Conservation (phyloP, 2,797 vertebrate species). For the Echiichthys vipera region DNA sequence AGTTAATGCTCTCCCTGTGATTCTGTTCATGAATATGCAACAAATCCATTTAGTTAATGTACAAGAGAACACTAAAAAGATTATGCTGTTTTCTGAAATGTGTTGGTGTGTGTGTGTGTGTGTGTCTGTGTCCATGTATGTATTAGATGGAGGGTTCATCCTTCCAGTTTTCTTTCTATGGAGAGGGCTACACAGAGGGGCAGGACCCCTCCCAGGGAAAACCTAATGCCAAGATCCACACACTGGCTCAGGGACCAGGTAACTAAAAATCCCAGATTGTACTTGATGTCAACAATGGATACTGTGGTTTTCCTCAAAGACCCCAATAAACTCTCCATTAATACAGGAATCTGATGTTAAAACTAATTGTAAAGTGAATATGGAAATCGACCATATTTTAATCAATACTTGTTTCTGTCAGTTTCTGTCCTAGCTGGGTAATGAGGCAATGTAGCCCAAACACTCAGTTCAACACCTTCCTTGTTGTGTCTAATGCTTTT, state of each 20-base stretch:
- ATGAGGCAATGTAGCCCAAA: not conserved
- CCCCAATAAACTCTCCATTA: not conserved
- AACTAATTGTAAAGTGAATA: not conserved
- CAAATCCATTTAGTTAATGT: not conserved
- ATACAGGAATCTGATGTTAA: not conserved
- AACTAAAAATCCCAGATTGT: constrained; percentile 19
- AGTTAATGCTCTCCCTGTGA: not conserved
- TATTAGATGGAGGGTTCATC: constrained; percentile 90
- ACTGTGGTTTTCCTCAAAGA: not conserved
- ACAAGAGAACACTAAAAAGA: not conserved
- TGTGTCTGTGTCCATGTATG: constrained; percentile 12
- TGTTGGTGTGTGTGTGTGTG: not conserved
- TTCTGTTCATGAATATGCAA: not conserved
- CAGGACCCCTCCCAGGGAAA: constrained; percentile 85
- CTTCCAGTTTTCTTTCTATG: constrained; percentile 91
- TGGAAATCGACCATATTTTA: not conserved
- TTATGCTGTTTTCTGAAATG: not conserved
- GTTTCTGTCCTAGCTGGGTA: not conserved
- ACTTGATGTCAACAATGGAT: not conserved
- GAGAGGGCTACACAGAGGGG: constrained; percentile 91
- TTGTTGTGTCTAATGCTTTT: not conserved
- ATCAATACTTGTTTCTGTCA: not conserved
- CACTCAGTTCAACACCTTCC: not conserved
- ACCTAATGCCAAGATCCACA: constrained; percentile 92
- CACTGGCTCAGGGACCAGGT: constrained; percentile 95